Conservation (phyloP, 1,140 invertebrate genomes). For the Lepidurus packardi region DNA sequence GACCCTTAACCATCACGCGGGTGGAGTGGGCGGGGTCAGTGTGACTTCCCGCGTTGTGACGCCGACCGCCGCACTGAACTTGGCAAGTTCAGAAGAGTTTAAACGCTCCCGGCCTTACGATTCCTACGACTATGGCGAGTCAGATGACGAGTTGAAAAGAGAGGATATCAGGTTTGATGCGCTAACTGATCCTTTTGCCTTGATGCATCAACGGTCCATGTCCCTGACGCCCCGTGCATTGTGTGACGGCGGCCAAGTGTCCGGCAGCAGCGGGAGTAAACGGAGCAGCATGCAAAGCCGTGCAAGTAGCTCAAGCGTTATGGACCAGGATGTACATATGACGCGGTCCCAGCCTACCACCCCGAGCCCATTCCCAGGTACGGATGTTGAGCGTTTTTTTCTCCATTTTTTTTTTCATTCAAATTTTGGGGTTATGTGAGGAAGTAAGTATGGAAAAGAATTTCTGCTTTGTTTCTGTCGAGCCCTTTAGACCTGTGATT, state of each 20-base stretch:
- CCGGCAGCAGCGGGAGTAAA: conserved; percentile 77
- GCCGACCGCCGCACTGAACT: background rate
- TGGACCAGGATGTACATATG: conserved; percentile 62
- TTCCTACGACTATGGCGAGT: conserved; percentile 57
- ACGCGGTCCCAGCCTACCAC: conserved; percentile 81
- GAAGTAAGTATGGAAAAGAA: too few relatives aligned
- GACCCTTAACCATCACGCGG: conserved; percentile 38
- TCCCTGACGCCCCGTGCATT: conserved; percentile 42
- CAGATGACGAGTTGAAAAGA: conserved; percentile 78
- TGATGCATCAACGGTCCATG: conserved; percentile 39
- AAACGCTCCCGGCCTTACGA: conserved; percentile 26
- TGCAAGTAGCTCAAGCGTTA: conserved; percentile 75
- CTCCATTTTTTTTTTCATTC: too few relatives aligned
- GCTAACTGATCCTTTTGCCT: conserved; percentile 35
- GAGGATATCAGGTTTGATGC: conserved; percentile 72
- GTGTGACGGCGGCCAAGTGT: conserved; percentile 40
- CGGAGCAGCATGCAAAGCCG: conserved; percentile 82
- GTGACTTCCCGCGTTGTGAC: background rate
- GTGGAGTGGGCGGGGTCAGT: background rate
- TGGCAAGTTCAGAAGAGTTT: conserved; percentile 28
- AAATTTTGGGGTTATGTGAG: too few relatives aligned
- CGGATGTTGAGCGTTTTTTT: background rate
- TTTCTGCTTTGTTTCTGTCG: too few relatives aligned
- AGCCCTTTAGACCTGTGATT: too few relatives aligned
- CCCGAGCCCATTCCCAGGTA: conserved; percentile 51